Evolutionary conservation across 2,797 vertebrate species (phyloP).

Genomic region (Buceros bicornis): DNA sequence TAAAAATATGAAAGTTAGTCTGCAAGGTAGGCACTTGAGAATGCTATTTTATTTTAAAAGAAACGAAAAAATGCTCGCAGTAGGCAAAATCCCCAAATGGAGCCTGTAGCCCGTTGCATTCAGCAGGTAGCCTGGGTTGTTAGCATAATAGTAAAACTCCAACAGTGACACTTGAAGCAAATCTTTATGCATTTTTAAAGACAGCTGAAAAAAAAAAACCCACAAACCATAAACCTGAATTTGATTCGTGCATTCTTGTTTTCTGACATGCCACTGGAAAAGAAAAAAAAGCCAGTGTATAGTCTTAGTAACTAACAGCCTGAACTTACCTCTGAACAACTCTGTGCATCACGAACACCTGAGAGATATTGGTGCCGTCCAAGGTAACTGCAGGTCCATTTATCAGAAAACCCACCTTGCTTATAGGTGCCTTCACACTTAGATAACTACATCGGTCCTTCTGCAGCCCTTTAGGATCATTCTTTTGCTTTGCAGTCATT

Average conservation of each 20-base stretch:
- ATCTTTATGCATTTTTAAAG: conserved; percentile 74
- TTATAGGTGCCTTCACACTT: not conserved
- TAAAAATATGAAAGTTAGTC: conserved; percentile 24
- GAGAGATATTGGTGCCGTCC: not conserved
- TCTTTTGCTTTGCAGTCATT: not conserved
- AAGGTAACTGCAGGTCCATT: not conserved
- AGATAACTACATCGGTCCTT: not conserved
- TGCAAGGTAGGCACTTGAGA: conserved; percentile 25
- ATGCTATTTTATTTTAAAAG: conserved; percentile 49
- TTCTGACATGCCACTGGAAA: conserved; percentile 9
- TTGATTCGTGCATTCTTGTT: not conserved
- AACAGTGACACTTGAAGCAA: conserved; percentile 70
- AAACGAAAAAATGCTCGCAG: conserved; percentile 54
- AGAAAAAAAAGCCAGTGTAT: conserved; percentile 8
- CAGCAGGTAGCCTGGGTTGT: conserved; percentile 55
- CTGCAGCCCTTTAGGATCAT: not conserved
- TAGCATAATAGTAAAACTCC: conserved; percentile 70
- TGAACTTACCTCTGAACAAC: not conserved
- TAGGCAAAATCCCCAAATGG: conserved; percentile 62
- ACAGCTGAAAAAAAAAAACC: not conserved
- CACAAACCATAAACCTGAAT: not conserved
- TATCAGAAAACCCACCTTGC: not conserved
- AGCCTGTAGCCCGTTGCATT: conserved; percentile 40
- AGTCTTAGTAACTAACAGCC: not conserved
- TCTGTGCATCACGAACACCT: not conserved